phyloP scores from a whole-genome alignment of 2,797 vertebrate species.

The Lindbergichthys nudifrons region DNA sequence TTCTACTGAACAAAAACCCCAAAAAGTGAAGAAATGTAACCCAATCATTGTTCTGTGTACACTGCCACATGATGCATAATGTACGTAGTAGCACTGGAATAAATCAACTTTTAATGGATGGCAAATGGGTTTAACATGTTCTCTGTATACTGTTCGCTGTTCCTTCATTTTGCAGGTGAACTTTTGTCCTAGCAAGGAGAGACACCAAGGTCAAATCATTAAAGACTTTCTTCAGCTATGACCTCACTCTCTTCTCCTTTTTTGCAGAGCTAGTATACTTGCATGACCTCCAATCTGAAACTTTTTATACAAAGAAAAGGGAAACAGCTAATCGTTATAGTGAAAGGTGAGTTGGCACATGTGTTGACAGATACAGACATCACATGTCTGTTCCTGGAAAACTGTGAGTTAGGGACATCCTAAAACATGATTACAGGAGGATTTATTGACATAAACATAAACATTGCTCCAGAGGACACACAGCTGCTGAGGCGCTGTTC shows the following conservation, averaged over 20 bases:
- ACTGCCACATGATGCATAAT: constrained; percentile 82
- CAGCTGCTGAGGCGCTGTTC: constrained; percentile 68
- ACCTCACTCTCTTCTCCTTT: constrained; percentile 39
- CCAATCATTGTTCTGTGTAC: constrained; percentile 83
- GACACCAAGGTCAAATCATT: constrained; percentile 78
- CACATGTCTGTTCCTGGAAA: constrained; percentile 45
- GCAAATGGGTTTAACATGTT: constrained; percentile 76
- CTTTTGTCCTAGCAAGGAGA: constrained; percentile 77
- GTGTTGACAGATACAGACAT: constrained; percentile 46
- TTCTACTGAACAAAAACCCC: constrained; percentile 60
- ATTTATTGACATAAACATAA: constrained; percentile 63
- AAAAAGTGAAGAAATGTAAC: constrained; percentile 72
- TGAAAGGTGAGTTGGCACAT: constrained; percentile 38
- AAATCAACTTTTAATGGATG: constrained; percentile 81
- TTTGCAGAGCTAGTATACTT: constrained; percentile 2
- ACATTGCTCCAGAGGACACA: constrained; percentile 64
- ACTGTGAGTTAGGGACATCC: constrained; percentile 40
- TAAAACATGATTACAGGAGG: constrained; percentile 66
- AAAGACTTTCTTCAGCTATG: constrained; percentile 79
- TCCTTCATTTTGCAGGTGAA: constrained; percentile 78
- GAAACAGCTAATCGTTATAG: constrained; percentile 25
- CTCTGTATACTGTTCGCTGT: constrained; percentile 75
- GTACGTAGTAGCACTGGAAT: constrained; percentile 83
- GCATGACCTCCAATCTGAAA: constrained; percentile 21
- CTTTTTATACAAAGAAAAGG: not conserved